Evolutionary conservation across 2,113 vertebrate species (phyloP).

Genomic region (Morone saxatilis): DNA sequence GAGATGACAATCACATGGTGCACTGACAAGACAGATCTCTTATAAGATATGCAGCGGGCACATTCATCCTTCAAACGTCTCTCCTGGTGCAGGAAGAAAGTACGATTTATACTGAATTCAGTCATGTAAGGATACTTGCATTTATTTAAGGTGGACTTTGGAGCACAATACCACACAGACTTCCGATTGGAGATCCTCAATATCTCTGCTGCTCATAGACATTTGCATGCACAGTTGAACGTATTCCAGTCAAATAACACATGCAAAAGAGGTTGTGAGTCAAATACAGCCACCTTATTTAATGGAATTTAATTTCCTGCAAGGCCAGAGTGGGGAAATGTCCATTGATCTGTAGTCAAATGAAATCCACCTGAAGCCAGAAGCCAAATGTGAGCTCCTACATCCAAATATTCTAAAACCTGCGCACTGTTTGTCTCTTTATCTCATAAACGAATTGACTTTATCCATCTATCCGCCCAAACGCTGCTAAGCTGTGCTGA

Average conservation of each 20-base stretch:
- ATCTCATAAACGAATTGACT: not conserved
- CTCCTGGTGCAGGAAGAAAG: not conserved
- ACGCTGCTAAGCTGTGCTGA: slow-evolving; percentile 49
- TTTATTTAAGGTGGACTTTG: not conserved
- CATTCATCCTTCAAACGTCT: not conserved
- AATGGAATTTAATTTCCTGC: slow-evolving; percentile 13
- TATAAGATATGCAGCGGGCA: not conserved
- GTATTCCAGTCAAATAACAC: not conserved
- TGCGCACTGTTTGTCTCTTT: not conserved
- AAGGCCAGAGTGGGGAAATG: not conserved
- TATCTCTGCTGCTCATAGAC: not conserved
- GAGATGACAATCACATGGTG: not conserved
- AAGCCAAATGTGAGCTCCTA: not conserved
- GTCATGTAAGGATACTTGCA: not conserved
- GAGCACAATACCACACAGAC: not conserved
- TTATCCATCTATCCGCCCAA: slow-evolving; percentile 48
- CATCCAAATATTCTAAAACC: not conserved
- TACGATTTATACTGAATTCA: not conserved
- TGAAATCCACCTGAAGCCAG: not conserved
- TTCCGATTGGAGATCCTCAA: not conserved
- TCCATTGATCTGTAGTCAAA: slow-evolving; percentile 3
- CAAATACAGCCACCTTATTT: not conserved
- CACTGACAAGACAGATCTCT: not conserved
- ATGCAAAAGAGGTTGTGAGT: not conserved
- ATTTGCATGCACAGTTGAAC: not conserved